phyloP scores from a whole-genome alignment of 64 coral and sea anemone genomes.

The Trachythela sp. region DNA sequence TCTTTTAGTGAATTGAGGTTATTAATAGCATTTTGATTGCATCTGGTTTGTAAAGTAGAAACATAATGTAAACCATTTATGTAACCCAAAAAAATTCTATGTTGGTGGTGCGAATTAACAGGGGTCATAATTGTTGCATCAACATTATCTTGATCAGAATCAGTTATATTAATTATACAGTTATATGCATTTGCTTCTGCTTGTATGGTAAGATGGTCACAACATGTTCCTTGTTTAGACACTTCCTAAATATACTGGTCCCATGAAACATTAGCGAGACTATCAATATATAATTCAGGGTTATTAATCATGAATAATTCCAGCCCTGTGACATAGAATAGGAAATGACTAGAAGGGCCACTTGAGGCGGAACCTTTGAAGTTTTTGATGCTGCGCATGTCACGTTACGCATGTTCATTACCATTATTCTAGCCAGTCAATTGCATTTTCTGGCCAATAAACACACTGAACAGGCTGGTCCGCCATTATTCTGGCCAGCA shows the following conservation, averaged over 20 bases:
- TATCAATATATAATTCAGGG: not conserved
- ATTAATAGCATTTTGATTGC: conserved; percentile 32
- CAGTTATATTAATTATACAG: not conserved
- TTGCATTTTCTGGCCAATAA: too few relatives aligned
- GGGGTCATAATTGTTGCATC: not conserved
- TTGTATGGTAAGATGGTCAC: not conserved
- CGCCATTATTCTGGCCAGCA: too few relatives aligned
- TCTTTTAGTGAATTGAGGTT: not conserved
- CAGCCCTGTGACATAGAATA: too few relatives aligned
- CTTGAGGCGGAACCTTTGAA: too few relatives aligned
- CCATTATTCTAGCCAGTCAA: too few relatives aligned
- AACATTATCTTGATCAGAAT: not conserved
- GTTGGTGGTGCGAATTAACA: not conserved
- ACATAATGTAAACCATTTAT: conserved; percentile 50
- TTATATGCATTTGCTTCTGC: not conserved
- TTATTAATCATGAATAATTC: not conserved
- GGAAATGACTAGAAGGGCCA: too few relatives aligned
- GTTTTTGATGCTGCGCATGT: too few relatives aligned
- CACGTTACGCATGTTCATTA: too few relatives aligned
- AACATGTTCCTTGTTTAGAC: not conserved
- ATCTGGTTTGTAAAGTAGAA: conserved; percentile 45
- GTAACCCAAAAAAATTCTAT: conserved; percentile 59
- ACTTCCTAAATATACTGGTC: not conserved
- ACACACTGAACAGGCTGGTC: too few relatives aligned
- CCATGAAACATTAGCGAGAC: not conserved